Conservation (phyloP, 30 jellyfish, hydroid and myxozoan species). For the Clytia hemisphaerica region DNA sequence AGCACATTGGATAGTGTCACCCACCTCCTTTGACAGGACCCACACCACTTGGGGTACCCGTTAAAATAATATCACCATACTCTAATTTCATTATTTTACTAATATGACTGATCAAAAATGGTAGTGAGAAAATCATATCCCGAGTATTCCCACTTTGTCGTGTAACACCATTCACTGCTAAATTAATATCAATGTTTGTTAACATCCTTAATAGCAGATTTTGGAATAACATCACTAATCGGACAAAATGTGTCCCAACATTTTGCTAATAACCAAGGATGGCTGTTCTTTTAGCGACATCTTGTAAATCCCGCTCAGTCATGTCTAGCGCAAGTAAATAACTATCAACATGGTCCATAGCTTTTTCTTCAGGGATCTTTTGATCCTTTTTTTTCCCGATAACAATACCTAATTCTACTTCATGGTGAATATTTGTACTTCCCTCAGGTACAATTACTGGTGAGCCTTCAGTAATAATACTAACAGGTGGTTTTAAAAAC, state of each 20-base stretch:
- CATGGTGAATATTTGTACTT: slow-evolving; percentile 81
- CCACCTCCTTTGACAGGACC: slow-evolving; percentile 73
- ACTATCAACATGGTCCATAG: slow-evolving; percentile 76
- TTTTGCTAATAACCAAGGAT: slow-evolving; percentile 88
- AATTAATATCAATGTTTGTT: slow-evolving; percentile 61
- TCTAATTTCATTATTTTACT: slow-evolving; percentile 70
- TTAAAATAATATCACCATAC: slow-evolving; percentile 71
- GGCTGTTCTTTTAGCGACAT: slow-evolving; percentile 55
- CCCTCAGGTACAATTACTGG: slow-evolving; percentile 71
- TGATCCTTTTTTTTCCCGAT: slow-evolving; percentile 73
- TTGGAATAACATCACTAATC: slow-evolving; percentile 55
- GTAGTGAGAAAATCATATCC: slow-evolving; percentile 76
- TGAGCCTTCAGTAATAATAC: slow-evolving; percentile 65
- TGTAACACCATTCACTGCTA: slow-evolving; percentile 49
- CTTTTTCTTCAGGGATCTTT: slow-evolving; percentile 56
- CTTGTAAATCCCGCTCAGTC: slow-evolving; percentile 88
- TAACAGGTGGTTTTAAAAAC: slow-evolving; percentile 73
- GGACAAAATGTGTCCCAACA: slow-evolving; percentile 98
- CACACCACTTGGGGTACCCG: slow-evolving; percentile 96
- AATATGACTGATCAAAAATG: slow-evolving; percentile 60
- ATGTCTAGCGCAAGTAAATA: slow-evolving; percentile 86
- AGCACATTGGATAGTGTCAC: slow-evolving; percentile 74
- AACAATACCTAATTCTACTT: slow-evolving; percentile 86
- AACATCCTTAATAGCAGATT: slow-evolving; percentile 43
- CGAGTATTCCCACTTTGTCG: slow-evolving; percentile 80